phyloP scores from a whole-genome alignment of 2,113 vertebrate genomes.

The Sapajus apella region DNA sequence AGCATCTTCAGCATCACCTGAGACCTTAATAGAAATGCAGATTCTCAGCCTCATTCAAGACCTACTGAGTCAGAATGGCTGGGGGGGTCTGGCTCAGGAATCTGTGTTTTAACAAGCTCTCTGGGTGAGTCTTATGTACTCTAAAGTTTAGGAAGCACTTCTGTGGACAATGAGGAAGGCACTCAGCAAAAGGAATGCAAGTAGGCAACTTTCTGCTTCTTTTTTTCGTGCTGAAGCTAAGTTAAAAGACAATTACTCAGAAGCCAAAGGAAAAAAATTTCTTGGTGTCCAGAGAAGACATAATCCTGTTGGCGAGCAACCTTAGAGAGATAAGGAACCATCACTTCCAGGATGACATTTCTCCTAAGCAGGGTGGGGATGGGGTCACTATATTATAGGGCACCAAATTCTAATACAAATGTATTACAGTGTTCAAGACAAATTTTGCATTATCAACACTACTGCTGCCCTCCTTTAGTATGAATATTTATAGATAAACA shows the following conservation, averaged over 20 bases:
- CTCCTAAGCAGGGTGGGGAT: not conserved
- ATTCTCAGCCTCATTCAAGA: not conserved
- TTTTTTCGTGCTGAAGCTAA: not conserved
- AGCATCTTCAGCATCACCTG: not conserved
- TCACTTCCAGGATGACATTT: not conserved
- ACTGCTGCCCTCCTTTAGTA: not conserved
- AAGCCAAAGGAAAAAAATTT: not conserved
- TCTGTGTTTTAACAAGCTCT: not conserved
- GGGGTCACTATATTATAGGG: not conserved
- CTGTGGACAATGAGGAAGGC: not conserved
- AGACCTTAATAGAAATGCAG: not conserved
- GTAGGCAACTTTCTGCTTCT: not conserved
- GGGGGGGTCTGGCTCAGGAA: not conserved
- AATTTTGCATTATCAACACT: not conserved
- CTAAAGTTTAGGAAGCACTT: not conserved
- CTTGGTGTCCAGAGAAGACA: not conserved
- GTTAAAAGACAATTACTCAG: slow-evolving; percentile 8
- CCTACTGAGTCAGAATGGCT: not conserved
- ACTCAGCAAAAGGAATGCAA: not conserved
- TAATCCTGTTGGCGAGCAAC: no score
- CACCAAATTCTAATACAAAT: not conserved
- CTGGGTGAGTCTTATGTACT: not conserved
- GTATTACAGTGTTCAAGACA: not conserved
- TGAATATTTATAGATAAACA: not conserved
- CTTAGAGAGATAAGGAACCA: no score